Base-by-base conservation (phyloP, 2,888 invertebrate genomes). In the Falcaria lacertinaria region DNA sequence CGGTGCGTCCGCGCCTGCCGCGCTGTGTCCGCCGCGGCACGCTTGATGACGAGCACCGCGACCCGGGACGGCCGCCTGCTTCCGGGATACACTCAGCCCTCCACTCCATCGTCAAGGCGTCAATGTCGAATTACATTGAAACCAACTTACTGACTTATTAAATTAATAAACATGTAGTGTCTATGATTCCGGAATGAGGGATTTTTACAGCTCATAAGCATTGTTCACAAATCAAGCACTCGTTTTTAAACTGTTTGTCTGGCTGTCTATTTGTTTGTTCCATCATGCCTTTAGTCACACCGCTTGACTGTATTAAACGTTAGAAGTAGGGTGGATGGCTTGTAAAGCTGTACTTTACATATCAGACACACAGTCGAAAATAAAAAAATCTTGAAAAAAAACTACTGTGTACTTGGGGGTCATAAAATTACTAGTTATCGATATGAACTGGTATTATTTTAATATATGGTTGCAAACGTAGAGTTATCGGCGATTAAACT, bases 81-180 rank as follows among this genome's bases (percentile, higher is more conserved):
- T 86, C 87, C 86, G 85, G 85, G 80, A 76, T 74, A 69, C 64
- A 60, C 56, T 70, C 63, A 66, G 69, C 63, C 60, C 63, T 65
- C 56, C 55, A 56, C 56, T 63, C 60, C 50, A 59, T 68, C 54
- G 52, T 54, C 54, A 56, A 48, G n/a, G n/a, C n/a, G n/a, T n/a
- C n/a, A n/a, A n/a, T n/a, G n/a, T n/a, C n/a, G n/a, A n/a, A n/a
- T n/a, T n/a, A n/a, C n/a, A n/a, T n/a, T n/a, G n/a, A n/a, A n/a
- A n/a, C n/a, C n/a, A n/a, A n/a, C n/a, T n/a, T n/a, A n/a, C n/a
- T n/a, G n/a, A n/a, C n/a, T n/a, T n/a, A n/a, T n/a, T n/a, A n/a
- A n/a, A n/a, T n/a, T n/a, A n/a, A n/a, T n/a, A n/a, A n/a, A n/a
- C n/a, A n/a, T n/a, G n/a, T n/a, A n/a, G n/a, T n/a, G n/a, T n/a